Conservation (phyloP, 2,113 vertebrate species). For the Tragulus kanchil region DNA sequence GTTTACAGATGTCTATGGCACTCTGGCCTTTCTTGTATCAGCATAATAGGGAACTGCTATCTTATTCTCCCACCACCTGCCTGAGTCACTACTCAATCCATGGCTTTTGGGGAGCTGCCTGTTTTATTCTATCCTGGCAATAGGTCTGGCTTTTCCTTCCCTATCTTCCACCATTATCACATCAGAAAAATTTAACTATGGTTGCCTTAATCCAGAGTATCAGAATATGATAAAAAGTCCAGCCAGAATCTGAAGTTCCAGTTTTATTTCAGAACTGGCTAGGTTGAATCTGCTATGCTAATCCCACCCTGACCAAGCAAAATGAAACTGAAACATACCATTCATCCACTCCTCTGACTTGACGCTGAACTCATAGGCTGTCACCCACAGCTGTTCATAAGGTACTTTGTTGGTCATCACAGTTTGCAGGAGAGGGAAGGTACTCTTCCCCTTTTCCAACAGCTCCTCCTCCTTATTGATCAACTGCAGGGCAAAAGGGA, state of each 20-base stretch:
- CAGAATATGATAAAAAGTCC: slow-evolving; percentile 12
- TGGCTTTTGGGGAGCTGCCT: too few relatives aligned
- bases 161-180: not conserved
- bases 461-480: slow-evolving; percentile 95
- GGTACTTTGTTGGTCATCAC: slow-evolving; percentile 91
- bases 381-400: slow-evolving; percentile 94
- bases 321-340: slow-evolving; percentile 82
- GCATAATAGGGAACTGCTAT: not conserved
- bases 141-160: not conserved
- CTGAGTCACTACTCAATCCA: not conserved
- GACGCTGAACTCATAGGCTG: slow-evolving; percentile 90
- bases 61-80: not conserved
- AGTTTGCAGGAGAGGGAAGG: slow-evolving; percentile 91
- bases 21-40: too few relatives aligned
- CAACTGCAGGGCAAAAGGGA: slow-evolving; percentile 83
- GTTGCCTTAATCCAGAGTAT: not conserved
- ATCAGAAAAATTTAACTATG: not conserved
- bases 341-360: slow-evolving; percentile 95
- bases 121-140: not conserved
- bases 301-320: not conserved
- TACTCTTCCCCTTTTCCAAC: slow-evolving; percentile 90
- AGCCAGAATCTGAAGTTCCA: not conserved
- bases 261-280: not conserved
- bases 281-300: not conserved
- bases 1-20: too few relatives aligned